These are phyloP conservation scores for Xylocopa sonorina DNA, from an alignment of 1,140 invertebrate genomes.

Conservation along the genomic window DNA sequence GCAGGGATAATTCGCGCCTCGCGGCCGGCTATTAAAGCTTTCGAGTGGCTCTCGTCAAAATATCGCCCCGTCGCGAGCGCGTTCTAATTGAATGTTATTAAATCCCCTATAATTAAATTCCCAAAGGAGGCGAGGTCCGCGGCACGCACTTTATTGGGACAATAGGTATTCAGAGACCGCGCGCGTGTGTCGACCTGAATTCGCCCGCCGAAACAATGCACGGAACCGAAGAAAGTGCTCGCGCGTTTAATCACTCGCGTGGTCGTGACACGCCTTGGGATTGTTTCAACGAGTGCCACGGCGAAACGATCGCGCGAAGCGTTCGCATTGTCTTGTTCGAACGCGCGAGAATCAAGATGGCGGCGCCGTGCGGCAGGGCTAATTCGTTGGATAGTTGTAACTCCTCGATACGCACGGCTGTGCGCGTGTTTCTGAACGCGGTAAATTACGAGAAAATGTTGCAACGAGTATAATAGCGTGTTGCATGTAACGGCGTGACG, in stretches of 20 bases:
- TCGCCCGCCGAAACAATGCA: background rate
- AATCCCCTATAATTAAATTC: constrained; percentile 46
- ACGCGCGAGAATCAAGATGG: background rate
- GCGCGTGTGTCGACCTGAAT: background rate
- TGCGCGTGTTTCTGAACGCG: constrained; percentile 35
- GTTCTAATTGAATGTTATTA: constrained; percentile 47
- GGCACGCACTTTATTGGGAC: constrained; percentile 22
- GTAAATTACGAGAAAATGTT: constrained; percentile 46
- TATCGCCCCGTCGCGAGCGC: background rate
- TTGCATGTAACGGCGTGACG: constrained; percentile 17
- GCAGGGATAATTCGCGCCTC: background rate
- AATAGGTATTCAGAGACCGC: constrained; percentile 23
- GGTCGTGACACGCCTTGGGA: too few relatives aligned
- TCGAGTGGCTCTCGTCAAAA: constrained; percentile 7
- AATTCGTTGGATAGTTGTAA: constrained; percentile 9
- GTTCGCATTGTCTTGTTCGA: too few relatives aligned
- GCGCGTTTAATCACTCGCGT: too few relatives aligned
- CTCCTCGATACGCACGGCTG: background rate
- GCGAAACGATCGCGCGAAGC: too few relatives aligned
- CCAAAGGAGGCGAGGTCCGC: constrained; percentile 7
- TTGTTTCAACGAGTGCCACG: too few relatives aligned
- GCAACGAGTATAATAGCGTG: constrained; percentile 38
- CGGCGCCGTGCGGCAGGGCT: background rate
- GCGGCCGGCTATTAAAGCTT: background rate
- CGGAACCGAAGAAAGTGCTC: background rate